Conservation (phyloP, 2,113 vertebrate genomes). For the Tonatia bakeri region DNA sequence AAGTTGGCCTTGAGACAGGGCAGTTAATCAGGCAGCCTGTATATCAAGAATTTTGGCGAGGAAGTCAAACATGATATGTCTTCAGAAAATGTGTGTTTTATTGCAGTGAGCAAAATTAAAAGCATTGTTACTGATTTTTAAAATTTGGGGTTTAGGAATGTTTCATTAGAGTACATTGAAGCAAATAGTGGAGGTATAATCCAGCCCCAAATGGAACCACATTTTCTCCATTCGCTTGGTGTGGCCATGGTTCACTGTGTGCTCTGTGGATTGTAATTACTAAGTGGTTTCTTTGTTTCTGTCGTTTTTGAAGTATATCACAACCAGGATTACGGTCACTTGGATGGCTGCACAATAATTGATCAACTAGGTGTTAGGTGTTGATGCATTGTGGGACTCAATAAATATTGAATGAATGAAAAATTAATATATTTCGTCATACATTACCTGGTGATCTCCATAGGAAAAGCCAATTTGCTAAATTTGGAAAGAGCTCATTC, state of each 20-base stretch:
- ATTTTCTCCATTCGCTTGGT: neutral
- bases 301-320: neutral
- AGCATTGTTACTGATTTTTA: neutral
- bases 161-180: neutral
- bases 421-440: neutral
- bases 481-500: neutral
- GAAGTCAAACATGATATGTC: neutral
- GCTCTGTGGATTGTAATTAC: neutral
- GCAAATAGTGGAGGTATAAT: neutral
- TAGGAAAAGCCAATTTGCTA: neutral
- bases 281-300: neutral
- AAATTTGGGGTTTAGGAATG: neutral
- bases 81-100: constrained; percentile 7
- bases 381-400: neutral
- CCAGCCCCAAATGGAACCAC: neutral
- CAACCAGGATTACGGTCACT: neutral
- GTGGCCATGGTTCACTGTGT: neutral
- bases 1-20: neutral
- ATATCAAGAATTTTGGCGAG: neutral
- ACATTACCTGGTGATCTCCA: neutral
- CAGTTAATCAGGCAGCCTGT: neutral
- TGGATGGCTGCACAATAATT: neutral
- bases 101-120: neutral
- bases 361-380: neutral
- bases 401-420: neutral